These are phyloP conservation scores for Morelia viridis DNA, from an alignment of 2,797 vertebrate species.

Conservation along the genomic window DNA sequence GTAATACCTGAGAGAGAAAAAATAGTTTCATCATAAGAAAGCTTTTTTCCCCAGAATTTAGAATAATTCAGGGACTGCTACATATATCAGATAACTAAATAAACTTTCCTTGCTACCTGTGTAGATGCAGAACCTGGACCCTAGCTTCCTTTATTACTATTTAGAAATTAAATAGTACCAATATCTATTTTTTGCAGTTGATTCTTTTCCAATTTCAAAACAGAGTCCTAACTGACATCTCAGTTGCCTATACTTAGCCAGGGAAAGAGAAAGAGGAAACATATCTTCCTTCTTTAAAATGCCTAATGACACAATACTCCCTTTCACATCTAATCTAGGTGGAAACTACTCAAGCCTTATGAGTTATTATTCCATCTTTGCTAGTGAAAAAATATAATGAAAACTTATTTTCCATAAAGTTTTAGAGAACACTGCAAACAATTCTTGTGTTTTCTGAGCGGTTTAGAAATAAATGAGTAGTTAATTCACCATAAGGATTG, in stretches of 20 bases:
- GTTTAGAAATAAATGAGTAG: not conserved
- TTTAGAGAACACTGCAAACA: not conserved
- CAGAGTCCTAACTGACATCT: not conserved
- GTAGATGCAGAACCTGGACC: not conserved
- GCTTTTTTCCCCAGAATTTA: not conserved
- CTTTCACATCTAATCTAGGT: not conserved
- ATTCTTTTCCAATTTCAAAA: not conserved
- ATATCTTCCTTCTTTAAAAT: not conserved
- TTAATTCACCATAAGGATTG: not conserved
- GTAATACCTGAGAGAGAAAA: constrained; percentile 81
- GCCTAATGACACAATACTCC: not conserved
- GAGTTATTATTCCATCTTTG: not conserved
- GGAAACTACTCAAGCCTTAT: not conserved
- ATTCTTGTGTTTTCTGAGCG: not conserved
- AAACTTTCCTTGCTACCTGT: not conserved
- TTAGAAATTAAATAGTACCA: not conserved
- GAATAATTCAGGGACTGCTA: not conserved
- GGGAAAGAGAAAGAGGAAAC: not conserved
- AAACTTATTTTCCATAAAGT: not conserved
- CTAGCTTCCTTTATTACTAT: not conserved
- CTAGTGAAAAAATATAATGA: not conserved
- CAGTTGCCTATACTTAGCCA: not conserved
- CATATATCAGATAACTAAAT: not conserved
- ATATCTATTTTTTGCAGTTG: not conserved
- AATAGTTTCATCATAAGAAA: not conserved